Percentiles rank a stretch among this genome's conserved stretches.
These are phyloP conservation scores for Meles meles DNA, from an alignment of 2,113 vertebrate species.

Conservation along the genomic window DNA sequence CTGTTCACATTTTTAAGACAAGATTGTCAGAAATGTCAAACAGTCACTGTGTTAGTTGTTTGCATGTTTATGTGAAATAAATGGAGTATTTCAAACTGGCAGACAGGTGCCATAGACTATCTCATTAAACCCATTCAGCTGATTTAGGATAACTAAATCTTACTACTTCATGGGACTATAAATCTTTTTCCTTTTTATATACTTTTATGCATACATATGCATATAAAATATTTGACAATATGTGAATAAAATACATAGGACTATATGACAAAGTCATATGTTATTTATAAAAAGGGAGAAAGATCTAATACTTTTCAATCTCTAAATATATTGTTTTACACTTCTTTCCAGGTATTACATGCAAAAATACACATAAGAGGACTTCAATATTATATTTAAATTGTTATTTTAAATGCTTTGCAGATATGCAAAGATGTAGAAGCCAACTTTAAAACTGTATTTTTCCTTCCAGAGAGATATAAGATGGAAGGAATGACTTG, in stretches of 20 bases:
- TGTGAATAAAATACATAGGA: neutral
- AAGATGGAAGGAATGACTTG: neutral
- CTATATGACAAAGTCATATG: neutral
- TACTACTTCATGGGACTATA: neutral
- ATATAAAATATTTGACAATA: neutral
- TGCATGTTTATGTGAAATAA: conserved; percentile 15
- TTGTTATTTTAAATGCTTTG: neutral
- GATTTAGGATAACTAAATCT: neutral
- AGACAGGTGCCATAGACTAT: neutral
- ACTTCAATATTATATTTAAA: conserved; percentile 16
- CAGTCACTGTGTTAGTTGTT: neutral
- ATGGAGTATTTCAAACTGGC: conserved; percentile 1
- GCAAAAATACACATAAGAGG: neutral
- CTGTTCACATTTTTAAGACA: neutral
- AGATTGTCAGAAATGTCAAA: neutral
- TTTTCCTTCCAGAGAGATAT: neutral
- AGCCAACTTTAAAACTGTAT: neutral
- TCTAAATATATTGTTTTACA: neutral
- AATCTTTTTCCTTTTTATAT: neutral
- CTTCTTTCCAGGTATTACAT: conserved; percentile 15
- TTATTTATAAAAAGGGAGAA: neutral
- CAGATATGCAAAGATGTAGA: neutral
- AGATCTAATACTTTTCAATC: neutral
- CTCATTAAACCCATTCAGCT: neutral
- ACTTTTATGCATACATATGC: neutral